phyloP scores from a whole-genome alignment of 2,888 invertebrate genomes.

The Heteromyza rotundicornis region DNA sequence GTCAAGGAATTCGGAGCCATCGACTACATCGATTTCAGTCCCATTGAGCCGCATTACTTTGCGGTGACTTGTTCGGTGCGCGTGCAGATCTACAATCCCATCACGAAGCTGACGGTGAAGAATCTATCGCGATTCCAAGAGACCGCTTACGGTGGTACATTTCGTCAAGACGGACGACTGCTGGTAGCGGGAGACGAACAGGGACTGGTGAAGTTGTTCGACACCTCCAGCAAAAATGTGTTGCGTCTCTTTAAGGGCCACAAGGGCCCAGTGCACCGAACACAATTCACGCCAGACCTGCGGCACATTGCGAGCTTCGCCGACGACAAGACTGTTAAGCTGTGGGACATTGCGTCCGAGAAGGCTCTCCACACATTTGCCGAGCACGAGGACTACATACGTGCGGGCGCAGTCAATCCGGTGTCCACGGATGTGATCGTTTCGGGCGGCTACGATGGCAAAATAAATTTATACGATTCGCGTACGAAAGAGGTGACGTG shows the following conservation, averaged over 20 bases:
- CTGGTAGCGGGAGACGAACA: slow-evolving; percentile 91
- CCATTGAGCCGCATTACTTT: slow-evolving; percentile 86
- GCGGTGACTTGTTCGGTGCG: slow-evolving; percentile 92
- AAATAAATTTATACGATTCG: slow-evolving; percentile 86
- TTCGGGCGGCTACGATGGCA: slow-evolving; percentile 90
- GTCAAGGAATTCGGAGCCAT: slow-evolving; percentile 93
- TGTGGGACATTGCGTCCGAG: slow-evolving; percentile 94
- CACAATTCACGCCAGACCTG: slow-evolving; percentile 80
- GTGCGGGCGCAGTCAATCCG: slow-evolving; percentile 82
- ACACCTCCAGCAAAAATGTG: slow-evolving; percentile 81
- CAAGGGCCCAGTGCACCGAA: slow-evolving; percentile 77
- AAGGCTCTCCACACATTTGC: slow-evolving; percentile 70
- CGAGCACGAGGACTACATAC: slow-evolving; percentile 80
- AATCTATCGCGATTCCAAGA: slow-evolving; percentile 83
- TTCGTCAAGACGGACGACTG: slow-evolving; percentile 81
- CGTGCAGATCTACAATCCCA: slow-evolving; percentile 86
- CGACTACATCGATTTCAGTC: slow-evolving; percentile 89
- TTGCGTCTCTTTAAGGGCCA: slow-evolving; percentile 88
- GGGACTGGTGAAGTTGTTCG: slow-evolving; percentile 84
- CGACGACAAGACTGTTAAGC: slow-evolving; percentile 83
- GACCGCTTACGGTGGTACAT: slow-evolving; percentile 84
- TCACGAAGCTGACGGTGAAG: slow-evolving; percentile 81
- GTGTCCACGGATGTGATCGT: slow-evolving; percentile 77
- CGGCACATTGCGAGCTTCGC: slow-evolving; percentile 84
- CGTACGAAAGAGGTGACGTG: slow-evolving; percentile 74